These are phyloP conservation scores for Meliscaeva auricollis DNA, from an alignment of 2,888 invertebrate genomes.

Conservation along the genomic window DNA sequence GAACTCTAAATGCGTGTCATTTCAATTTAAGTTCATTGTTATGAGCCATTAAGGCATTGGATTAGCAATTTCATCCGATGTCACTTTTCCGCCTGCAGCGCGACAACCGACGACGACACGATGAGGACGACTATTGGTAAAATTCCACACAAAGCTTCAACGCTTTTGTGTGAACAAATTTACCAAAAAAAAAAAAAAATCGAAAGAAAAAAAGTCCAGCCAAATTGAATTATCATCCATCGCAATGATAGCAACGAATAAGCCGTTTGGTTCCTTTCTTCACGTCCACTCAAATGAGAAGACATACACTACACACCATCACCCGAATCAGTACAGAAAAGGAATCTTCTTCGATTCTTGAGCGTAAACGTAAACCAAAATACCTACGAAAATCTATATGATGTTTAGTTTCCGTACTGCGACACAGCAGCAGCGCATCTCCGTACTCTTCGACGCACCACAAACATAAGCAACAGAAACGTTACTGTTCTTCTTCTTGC, in stretches of 20 bases:
- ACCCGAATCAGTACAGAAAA: slow-evolving; percentile 18
- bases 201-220: too few relatives aligned
- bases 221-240: slow-evolving; percentile 78
- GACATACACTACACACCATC: not conserved
- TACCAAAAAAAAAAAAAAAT: slow-evolving; percentile 72
- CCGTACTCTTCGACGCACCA: slow-evolving; percentile 30
- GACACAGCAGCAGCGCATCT: slow-evolving; percentile 44
- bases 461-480: slow-evolving; percentile 66
- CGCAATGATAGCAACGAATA: slow-evolving; percentile 73
- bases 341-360: slow-evolving; percentile 55
- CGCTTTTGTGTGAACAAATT: slow-evolving; percentile 41
- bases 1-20: slow-evolving; percentile 8
- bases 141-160: slow-evolving; percentile 48
- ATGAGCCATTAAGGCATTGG: slow-evolving; percentile 58
- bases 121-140: slow-evolving; percentile 16
- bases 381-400: slow-evolving; percentile 6
- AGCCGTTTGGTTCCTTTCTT: slow-evolving; percentile 18
- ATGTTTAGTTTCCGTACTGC: slow-evolving; percentile 50
- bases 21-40: slow-evolving; percentile 59
- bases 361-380: slow-evolving; percentile 1
- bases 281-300: slow-evolving; percentile 23
- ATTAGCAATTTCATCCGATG: slow-evolving; percentile 64
- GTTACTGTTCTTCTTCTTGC: slow-evolving; percentile 59
- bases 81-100: slow-evolving; percentile 46
- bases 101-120: not conserved